A percentile compares a stretch with the other conserved stretches of the same genome.
Evolutionary conservation across 2,797 vertebrate species (phyloP).

Genomic region (Aeoliscus strigatus): DNA sequence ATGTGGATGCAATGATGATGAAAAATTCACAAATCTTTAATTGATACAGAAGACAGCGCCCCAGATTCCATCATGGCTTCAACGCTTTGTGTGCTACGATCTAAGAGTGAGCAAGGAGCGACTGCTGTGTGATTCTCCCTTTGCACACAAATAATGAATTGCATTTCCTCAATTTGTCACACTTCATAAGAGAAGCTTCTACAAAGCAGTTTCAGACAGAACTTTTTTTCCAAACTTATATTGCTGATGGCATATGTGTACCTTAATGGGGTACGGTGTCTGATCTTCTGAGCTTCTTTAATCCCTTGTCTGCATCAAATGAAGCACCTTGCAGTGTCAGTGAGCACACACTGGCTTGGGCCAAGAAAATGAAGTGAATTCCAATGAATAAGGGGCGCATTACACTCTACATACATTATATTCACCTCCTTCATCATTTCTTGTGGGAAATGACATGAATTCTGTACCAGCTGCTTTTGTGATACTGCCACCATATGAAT

Average conservation of each 20-base stretch:
- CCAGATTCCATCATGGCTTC: slow-evolving; percentile 43
- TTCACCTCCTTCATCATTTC: slow-evolving; percentile 4
- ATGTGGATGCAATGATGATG: too few relatives aligned
- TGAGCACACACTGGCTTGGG: slow-evolving; percentile 23
- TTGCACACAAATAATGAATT: slow-evolving; percentile 37
- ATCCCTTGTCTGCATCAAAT: slow-evolving; percentile 36
- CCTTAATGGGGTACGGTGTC: background rate
- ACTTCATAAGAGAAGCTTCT: slow-evolving; percentile 31
- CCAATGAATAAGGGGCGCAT: slow-evolving; percentile 5
- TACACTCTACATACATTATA: slow-evolving; percentile 9
- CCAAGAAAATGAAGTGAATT: slow-evolving; percentile 18
- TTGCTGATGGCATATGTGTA: slow-evolving; percentile 19
- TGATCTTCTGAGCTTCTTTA: slow-evolving; percentile 31
- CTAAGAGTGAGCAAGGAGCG: slow-evolving; percentile 10
- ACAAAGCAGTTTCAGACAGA: slow-evolving; percentile 39
- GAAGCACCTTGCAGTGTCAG: slow-evolving; percentile 26
- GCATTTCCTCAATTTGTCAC: slow-evolving; percentile 42
- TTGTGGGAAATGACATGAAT: background rate
- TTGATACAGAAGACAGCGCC: slow-evolving; percentile 49
- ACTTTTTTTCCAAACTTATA: slow-evolving; percentile 32
- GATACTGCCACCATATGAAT: background rate
- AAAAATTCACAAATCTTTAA: slow-evolving; percentile 44
- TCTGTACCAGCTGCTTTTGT: slow-evolving; percentile 2
- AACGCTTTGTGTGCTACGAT: slow-evolving; percentile 31
- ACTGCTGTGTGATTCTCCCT: slow-evolving; percentile 32